Percentiles rank a stretch among this genome's conserved stretches.
phyloP scores from a whole-genome alignment of 2,888 invertebrate genomes.

The Synergus itoensis region DNA sequence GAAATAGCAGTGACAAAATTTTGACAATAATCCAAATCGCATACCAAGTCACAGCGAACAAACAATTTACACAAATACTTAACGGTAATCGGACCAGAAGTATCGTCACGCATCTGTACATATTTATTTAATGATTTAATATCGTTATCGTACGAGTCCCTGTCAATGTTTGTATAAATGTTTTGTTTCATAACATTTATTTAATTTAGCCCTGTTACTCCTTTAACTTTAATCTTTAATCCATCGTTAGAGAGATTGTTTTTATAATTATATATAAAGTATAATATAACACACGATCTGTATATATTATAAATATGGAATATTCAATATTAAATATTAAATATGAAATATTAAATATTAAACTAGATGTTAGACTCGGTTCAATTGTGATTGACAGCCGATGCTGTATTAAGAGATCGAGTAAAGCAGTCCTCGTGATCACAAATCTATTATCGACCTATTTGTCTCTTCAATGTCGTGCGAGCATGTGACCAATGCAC shows the following conservation, averaged over 20 bases:
- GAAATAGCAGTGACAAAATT: constrained; percentile 50
- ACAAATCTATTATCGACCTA: constrained; percentile 19
- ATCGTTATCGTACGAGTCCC: constrained; percentile 62
- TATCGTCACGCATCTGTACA: constrained; percentile 58
- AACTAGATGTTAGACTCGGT: constrained; percentile 42
- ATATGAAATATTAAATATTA: constrained; percentile 29
- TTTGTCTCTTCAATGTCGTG: constrained; percentile 30
- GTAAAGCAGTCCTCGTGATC: constrained; percentile 31
- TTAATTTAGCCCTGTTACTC: constrained; percentile 67
- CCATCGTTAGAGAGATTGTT: constrained; percentile 61
- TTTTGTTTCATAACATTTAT: constrained; percentile 68
- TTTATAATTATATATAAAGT: constrained; percentile 59
- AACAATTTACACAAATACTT: constrained; percentile 65
- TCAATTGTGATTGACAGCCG: constrained; percentile 56
- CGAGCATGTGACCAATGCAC: background rate
- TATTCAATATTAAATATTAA: constrained; percentile 55
- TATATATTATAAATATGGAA: constrained; percentile 69
- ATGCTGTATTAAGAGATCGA: constrained; percentile 45
- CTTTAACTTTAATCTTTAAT: constrained; percentile 63
- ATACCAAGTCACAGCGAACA: constrained; percentile 47
- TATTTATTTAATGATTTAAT: constrained; percentile 61
- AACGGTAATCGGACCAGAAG: constrained; percentile 68
- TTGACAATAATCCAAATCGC: constrained; percentile 59
- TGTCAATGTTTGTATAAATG: constrained; percentile 68
- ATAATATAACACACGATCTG: constrained; percentile 56